Evolutionary conservation across 2,888 invertebrate genomes (phyloP).

Genomic region (Hedychridium roseum): DNA sequence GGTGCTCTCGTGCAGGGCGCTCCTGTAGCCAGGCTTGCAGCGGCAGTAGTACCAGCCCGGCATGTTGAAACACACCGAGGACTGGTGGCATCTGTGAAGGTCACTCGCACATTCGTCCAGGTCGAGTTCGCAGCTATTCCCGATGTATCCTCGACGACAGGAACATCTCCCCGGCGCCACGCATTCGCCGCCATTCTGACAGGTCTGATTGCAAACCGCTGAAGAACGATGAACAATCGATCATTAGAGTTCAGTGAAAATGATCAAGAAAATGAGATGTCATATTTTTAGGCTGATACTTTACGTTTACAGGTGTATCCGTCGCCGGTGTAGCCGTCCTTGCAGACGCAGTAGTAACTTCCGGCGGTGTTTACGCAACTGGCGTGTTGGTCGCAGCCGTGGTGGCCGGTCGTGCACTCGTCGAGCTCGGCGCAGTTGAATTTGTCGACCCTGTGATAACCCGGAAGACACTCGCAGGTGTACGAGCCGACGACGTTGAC

Average conservation of each 20-base stretch:
- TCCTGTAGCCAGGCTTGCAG: conserved; percentile 80
- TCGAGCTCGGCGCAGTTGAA: conserved; percentile 84
- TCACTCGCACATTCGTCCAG: conserved; percentile 83
- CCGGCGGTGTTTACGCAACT: conserved; percentile 83
- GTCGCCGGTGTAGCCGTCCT: conserved; percentile 78
- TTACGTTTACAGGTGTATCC: conserved; percentile 82
- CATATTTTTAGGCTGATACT: too few relatives aligned
- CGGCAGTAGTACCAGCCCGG: conserved; percentile 91
- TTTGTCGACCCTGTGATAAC: conserved; percentile 79
- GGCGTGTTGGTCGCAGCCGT: conserved; percentile 80
- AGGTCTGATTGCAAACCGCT: conserved; percentile 83
- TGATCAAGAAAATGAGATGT: too few relatives aligned
- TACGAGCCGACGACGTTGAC: conserved; percentile 85
- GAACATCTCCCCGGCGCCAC: conserved; percentile 78
- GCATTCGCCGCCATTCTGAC: conserved; percentile 86
- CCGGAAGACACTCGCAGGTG: conserved; percentile 83
- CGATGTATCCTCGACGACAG: conserved; percentile 84
- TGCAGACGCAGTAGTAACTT: conserved; percentile 80
- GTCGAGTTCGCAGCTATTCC: conserved; percentile 85
- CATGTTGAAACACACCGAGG: conserved; percentile 85
- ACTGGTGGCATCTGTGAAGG: conserved; percentile 76
- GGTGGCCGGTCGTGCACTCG: conserved; percentile 77
- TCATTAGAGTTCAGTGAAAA: too few relatives aligned
- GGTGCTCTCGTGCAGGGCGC: conserved; percentile 67
- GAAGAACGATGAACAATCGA: too few relatives aligned